These are phyloP conservation scores for Micropterix aruncella DNA, from an alignment of 2,888 invertebrate species.

Conservation along the genomic window DNA sequence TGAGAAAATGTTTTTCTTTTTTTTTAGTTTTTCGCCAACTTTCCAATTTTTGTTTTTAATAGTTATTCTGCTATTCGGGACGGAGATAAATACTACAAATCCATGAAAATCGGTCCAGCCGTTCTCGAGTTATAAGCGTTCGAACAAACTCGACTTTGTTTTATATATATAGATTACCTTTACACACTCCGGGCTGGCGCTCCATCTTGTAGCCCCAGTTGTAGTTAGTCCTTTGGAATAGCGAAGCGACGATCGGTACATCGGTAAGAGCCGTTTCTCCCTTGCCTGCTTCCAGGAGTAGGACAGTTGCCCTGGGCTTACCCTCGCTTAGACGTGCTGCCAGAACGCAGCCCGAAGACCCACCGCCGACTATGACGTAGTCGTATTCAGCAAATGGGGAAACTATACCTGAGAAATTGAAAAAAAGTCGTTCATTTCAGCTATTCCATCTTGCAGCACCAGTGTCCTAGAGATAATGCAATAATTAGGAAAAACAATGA, in stretches of 20 bases:
- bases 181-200: constrained; percentile 35
- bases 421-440: no score
- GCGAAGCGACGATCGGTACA: constrained; percentile 29
- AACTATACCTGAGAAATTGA: constrained; percentile 22
- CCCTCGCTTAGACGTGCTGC: constrained; percentile 34
- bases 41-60: no score
- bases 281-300: constrained; percentile 34
- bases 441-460: not conserved
- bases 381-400: constrained; percentile 28
- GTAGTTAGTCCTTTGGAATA: constrained; percentile 27
- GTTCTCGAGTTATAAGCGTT: no score
- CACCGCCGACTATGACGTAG: constrained; percentile 39
- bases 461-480: not conserved
- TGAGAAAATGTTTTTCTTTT: no score
- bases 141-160: no score
- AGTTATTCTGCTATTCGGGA: no score
- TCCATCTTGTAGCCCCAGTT: constrained; percentile 42
- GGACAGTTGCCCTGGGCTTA: constrained; percentile 27
- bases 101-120: no score
- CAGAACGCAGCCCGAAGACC: constrained; percentile 38
- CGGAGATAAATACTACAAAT: no score
- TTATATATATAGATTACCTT: no score
- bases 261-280: constrained; percentile 29
- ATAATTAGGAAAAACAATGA: not conserved
- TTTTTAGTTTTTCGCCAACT: no score